Conservation (phyloP, 2,888 invertebrate species). For the Phyllotreta cruciferae region DNA sequence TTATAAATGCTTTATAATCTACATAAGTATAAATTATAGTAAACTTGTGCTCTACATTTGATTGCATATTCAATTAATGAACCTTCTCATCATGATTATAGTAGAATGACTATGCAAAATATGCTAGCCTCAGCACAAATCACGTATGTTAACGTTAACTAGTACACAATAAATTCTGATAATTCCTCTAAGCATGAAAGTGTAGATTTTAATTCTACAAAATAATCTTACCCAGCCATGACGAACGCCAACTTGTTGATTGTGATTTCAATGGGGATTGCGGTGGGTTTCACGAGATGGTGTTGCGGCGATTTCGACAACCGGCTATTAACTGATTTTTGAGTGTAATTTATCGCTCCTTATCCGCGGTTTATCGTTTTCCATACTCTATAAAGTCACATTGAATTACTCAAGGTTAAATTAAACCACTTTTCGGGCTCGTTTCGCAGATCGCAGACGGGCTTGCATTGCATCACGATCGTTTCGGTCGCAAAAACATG, state of each 20-base stretch:
- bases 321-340: conserved; percentile 25
- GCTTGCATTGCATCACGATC: not conserved
- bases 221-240: conserved; percentile 33
- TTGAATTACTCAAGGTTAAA: conserved; percentile 46
- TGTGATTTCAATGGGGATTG: conserved; percentile 22
- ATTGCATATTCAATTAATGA: too few relatives aligned
- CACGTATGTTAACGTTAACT: too few relatives aligned
- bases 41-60: too few relatives aligned
- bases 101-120: too few relatives aligned
- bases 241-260: conserved; percentile 27
- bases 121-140: too few relatives aligned
- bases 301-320: conserved; percentile 1
- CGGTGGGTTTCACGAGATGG: conserved; percentile 4
- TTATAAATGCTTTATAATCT: too few relatives aligned
- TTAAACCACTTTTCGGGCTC: not conserved
- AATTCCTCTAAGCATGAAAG: too few relatives aligned
- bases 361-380: conserved; percentile 36
- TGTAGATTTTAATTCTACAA: not conserved
- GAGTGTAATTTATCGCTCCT: conserved; percentile 34
- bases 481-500: not conserved
- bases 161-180: too few relatives aligned
- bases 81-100: too few relatives aligned
- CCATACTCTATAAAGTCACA: conserved; percentile 46
- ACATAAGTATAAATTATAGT: too few relatives aligned
- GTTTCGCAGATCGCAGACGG: not conserved